Evolutionary conservation across 2,797 vertebrate genomes (phyloP).

Genomic region (Nannoperca obscura): DNA sequence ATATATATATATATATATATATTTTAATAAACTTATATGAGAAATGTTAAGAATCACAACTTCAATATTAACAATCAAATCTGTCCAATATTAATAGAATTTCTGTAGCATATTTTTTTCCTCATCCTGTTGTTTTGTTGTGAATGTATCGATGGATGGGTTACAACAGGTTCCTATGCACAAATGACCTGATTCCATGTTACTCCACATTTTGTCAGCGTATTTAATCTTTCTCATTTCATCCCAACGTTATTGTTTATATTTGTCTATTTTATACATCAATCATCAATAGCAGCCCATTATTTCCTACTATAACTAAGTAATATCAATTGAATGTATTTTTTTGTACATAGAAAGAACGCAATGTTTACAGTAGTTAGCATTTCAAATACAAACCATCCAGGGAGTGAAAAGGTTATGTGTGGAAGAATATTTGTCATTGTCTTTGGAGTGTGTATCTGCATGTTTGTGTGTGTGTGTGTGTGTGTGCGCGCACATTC

Average conservation of each 20-base stretch:
- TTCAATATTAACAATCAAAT: not conserved
- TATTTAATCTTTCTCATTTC: not conserved
- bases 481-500: constrained; percentile 10
- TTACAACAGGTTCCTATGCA: not conserved
- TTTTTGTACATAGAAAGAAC: not conserved
- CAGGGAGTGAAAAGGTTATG: constrained; percentile 9
- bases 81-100: too few relatives aligned
- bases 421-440: constrained; percentile 22
- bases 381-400: constrained; percentile 35
- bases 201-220: not conserved
- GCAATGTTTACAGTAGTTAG: constrained; percentile 29
- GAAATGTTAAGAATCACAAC: not conserved
- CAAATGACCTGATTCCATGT: not conserved
- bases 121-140: not conserved
- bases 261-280: not conserved
- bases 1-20: too few relatives aligned
- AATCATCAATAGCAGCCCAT: not conserved
- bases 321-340: constrained; percentile 12
- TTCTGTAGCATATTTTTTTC: not conserved
- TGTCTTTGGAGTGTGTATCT: constrained; percentile 22
- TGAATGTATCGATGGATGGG: not conserved
- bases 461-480: constrained; percentile 8
- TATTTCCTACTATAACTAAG: not conserved
- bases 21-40: too few relatives aligned
- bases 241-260: constrained; percentile 2